A percentile compares a stretch with the other conserved stretches of the same genome.
Evolutionary conservation across 2,113 vertebrate genomes (phyloP).

Genomic region (Lepidiolamprologus cunningtoni): DNA sequence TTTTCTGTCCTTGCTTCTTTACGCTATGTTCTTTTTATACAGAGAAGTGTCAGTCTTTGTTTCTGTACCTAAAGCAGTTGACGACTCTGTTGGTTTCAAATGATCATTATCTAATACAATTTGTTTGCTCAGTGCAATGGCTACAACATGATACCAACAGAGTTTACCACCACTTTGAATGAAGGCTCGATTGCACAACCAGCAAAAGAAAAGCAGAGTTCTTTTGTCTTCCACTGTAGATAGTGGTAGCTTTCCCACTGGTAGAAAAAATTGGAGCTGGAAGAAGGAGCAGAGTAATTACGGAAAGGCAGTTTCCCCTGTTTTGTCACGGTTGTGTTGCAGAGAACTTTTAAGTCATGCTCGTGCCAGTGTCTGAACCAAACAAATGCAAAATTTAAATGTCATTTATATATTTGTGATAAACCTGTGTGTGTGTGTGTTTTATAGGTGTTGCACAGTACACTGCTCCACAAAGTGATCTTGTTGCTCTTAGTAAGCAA

Average conservation of each 20-base stretch:
- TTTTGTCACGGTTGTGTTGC: not conserved
- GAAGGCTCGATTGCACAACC: not conserved
- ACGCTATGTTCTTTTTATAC: not conserved
- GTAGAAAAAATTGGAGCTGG: not conserved
- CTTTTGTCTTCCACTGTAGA: not conserved
- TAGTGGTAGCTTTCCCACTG: not conserved
- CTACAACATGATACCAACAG: not conserved
- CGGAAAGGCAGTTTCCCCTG: not conserved
- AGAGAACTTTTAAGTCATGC: not conserved
- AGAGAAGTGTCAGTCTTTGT: not conserved
- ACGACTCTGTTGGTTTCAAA: not conserved
- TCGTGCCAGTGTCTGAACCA: not conserved
- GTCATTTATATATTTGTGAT: not conserved
- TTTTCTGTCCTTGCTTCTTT: not conserved
- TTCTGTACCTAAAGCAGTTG: not conserved
- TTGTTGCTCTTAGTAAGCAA: not conserved
- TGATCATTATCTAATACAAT: not conserved
- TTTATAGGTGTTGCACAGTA: not conserved
- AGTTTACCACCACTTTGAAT: not conserved
- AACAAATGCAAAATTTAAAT: not conserved
- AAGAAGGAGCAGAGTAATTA: not conserved
- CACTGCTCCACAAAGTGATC: not conserved
- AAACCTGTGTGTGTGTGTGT: not conserved
- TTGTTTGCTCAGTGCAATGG: not conserved
- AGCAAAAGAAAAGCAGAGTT: not conserved